These are phyloP conservation scores for Polietes domitor DNA, from an alignment of 2,888 invertebrate genomes.

Conservation along the genomic window DNA sequence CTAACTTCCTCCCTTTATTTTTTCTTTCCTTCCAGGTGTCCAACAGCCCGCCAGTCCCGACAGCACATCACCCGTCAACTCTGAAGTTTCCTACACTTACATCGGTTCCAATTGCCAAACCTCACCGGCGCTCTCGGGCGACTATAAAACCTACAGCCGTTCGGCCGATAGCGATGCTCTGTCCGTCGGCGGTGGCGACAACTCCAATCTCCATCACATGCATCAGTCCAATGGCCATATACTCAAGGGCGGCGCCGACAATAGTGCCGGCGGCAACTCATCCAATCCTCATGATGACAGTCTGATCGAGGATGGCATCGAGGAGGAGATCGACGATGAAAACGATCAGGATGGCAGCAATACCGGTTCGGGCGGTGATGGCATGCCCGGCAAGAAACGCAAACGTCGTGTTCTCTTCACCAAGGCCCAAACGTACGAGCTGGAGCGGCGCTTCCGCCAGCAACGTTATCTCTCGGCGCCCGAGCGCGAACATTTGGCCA, in stretches of 20 bases:
- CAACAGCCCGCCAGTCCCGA: conserved; percentile 90
- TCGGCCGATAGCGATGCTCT: conserved; percentile 79
- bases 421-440: conserved; percentile 97
- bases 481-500: conserved; percentile 97
- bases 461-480: conserved; percentile 98
- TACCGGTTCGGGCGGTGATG: conserved; percentile 78
- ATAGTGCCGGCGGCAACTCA: conserved; percentile 70
- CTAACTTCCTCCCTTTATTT: neutral
- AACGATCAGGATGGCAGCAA: conserved; percentile 77
- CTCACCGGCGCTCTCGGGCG: conserved; percentile 78
- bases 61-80: conserved; percentile 92
- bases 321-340: conserved; percentile 83
- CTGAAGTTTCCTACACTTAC: conserved; percentile 85
- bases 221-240: conserved; percentile 63
- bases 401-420: conserved; percentile 98
- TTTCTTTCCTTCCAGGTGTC: conserved; percentile 60
- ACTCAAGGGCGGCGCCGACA: conserved; percentile 67
- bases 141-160: conserved; percentile 79
- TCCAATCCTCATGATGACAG: conserved; percentile 76
- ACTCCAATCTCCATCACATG: conserved; percentile 57
- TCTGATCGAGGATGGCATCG: conserved; percentile 79
- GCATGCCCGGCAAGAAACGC: conserved; percentile 89
- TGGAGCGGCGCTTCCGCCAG: conserved; percentile 96
- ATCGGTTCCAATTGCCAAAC: conserved; percentile 80
- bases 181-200: conserved; percentile 76